These are phyloP conservation scores for Coecobrya sp. DNA, from an alignment of 2,888 invertebrate genomes.

Conservation along the genomic window DNA sequence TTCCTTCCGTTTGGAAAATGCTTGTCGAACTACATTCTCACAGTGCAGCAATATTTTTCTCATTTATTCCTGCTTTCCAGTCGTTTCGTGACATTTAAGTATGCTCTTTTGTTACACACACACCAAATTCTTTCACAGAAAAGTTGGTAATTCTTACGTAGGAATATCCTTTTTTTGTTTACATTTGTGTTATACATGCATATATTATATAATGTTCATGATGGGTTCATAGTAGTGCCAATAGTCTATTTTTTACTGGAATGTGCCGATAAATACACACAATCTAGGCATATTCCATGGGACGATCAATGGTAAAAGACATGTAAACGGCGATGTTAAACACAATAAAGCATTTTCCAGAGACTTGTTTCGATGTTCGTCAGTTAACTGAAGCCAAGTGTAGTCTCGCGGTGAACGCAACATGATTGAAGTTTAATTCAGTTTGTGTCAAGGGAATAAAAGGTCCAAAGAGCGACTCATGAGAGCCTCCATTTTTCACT, in stretches of 20 bases:
- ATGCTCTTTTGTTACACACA: background rate
- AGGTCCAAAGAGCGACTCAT: constrained; percentile 63
- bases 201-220: background rate
- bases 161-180: background rate
- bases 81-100: background rate
- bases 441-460: constrained; percentile 70
- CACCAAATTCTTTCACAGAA: background rate
- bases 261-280: background rate
- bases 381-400: constrained; percentile 28
- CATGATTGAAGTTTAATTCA: constrained; percentile 74
- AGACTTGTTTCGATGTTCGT: constrained; percentile 24
- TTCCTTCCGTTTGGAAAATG: constrained; percentile 10
- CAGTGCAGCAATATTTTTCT: background rate
- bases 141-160: background rate
- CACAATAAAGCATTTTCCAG: constrained; percentile 37
- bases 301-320: background rate
- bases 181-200: background rate
- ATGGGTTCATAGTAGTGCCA: background rate
- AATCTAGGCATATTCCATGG: background rate
- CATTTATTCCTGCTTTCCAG: background rate
- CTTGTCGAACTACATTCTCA: background rate
- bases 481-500: constrained; percentile 65
- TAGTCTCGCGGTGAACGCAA: constrained; percentile 56
- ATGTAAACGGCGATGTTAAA: constrained; percentile 24
- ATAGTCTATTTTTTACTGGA: background rate